phyloP scores from a whole-genome alignment of 2,797 vertebrate species.

The Syngnathus rostellatus region DNA sequence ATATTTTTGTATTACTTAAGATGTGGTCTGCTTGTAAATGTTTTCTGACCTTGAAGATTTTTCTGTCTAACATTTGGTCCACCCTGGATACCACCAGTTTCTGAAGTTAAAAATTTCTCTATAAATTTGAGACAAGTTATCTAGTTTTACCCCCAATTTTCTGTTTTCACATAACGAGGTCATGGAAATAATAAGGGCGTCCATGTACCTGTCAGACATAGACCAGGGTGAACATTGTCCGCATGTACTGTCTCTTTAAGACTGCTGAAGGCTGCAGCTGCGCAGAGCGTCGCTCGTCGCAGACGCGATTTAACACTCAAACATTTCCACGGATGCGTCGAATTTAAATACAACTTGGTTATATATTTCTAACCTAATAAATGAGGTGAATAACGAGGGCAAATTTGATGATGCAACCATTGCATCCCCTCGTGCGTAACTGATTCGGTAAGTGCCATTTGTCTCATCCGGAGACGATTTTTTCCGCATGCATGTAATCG shows the following conservation, averaged over 20 bases:
- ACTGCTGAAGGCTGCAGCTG: conserved; percentile 27
- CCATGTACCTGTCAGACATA: not conserved
- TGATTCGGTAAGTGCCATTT: conserved; percentile 58
- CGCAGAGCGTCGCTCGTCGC: conserved; percentile 30
- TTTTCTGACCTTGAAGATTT: not conserved
- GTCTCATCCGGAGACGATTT: conserved; percentile 15
- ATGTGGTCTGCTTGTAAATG: conserved; percentile 18
- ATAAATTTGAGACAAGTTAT: not conserved
- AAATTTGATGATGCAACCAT: conserved; percentile 24
- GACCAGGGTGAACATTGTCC: too few species aligned
- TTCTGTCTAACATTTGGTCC: not conserved
- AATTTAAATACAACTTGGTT: not conserved
- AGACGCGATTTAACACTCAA: conserved; percentile 30
- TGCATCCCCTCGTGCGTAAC: conserved; percentile 36
- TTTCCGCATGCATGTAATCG: not conserved
- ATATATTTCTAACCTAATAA: not conserved
- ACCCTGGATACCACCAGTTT: not conserved
- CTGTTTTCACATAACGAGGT: not conserved
- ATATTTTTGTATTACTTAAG: conserved; percentile 95
- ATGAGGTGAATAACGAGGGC: not conserved
- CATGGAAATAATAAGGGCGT: too few species aligned
- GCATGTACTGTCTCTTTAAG: conserved; percentile 59
- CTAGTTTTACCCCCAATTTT: too few species aligned
- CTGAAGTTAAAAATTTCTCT: not conserved
- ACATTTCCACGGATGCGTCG: not conserved